A percentile compares a stretch with the other conserved stretches of the same genome.
Conservation (phyloP, 2,113 vertebrate genomes). For the Catharus fuscescens region DNA sequence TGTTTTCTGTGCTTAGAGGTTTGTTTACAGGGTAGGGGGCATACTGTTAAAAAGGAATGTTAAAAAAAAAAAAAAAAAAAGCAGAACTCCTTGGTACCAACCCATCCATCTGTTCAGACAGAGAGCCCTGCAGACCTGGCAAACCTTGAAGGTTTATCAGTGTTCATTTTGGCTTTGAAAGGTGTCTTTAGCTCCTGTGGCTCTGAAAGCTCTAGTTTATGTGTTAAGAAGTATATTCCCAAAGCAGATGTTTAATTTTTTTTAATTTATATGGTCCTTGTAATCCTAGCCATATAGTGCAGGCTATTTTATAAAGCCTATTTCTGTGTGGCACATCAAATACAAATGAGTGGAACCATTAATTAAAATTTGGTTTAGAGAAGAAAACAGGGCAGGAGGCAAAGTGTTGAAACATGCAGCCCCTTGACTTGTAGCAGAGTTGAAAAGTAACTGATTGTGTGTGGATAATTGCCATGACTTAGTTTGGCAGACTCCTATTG, state of each 20-base stretch:
- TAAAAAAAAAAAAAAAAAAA: background rate
- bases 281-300: background rate
- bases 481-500: background rate
- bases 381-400: background rate
- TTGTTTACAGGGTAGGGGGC: slow-evolving; percentile 73
- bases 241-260: slow-evolving; percentile 30
- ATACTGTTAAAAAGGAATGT: background rate
- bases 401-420: background rate
- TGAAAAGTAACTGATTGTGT: slow-evolving; percentile 18
- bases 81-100: slow-evolving; percentile 3
- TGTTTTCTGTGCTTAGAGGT: slow-evolving; percentile 73
- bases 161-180: slow-evolving; percentile 8
- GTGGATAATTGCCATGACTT: slow-evolving; percentile 53
- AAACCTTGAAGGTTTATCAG: slow-evolving; percentile 42
- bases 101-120: slow-evolving; percentile 29
- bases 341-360: background rate
- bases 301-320: background rate
- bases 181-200: background rate
- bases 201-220: background rate
- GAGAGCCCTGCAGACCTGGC: slow-evolving; percentile 10
- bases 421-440: background rate
- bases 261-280: background rate
- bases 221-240: background rate
- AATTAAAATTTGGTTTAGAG: slow-evolving; percentile 19
- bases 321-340: background rate